Percentiles rank a stretch among this genome's conserved stretches.
These are phyloP conservation scores for Archegozetes longisetosus DNA, from an alignment of 1,140 invertebrate genomes.

Conservation along the genomic window DNA sequence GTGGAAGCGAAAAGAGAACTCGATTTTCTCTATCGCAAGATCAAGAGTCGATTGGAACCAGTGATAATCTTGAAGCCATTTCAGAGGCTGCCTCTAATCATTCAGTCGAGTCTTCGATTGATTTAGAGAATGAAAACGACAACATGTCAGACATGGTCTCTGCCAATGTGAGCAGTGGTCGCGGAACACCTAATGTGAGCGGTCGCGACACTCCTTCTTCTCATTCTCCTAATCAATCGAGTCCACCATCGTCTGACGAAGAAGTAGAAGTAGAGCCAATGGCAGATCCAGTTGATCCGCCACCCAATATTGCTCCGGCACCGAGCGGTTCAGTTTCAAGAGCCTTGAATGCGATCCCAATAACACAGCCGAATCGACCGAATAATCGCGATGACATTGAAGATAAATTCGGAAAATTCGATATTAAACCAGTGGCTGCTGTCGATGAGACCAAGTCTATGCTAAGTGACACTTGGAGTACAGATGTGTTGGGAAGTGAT, in stretches of 20 bases:
- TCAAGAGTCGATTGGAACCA: conserved; percentile 62
- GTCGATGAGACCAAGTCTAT: conserved; percentile 84
- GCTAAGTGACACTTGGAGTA: conserved; percentile 94
- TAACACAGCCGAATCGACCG: not conserved
- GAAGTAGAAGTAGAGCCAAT: not conserved
- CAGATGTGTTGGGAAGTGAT: conserved; percentile 84
- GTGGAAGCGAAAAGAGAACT: conserved; percentile 26
- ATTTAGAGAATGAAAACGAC: conserved; percentile 72
- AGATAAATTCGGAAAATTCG: conserved; percentile 97
- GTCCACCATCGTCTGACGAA: conserved; percentile 4
- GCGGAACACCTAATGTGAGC: conserved; percentile 74
- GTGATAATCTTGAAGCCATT: conserved; percentile 82
- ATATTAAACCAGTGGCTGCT: conserved; percentile 72
- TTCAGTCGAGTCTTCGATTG: conserved; percentile 58
- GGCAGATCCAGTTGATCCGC: not conserved
- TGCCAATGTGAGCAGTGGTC: conserved; percentile 63
- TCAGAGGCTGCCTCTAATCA: conserved; percentile 87
- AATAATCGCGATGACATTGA: conserved; percentile 53
- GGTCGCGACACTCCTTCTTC: conserved; percentile 87
- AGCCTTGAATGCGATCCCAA: not conserved
- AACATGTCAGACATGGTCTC: conserved; percentile 89
- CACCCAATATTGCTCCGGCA: too few species aligned
- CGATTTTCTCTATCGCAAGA: conserved; percentile 59
- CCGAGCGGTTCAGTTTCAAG: not conserved
- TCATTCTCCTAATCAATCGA: conserved; percentile 32